Evolutionary conservation across 1,140 invertebrate genomes (phyloP).

Genomic region (Orussus abietinus): DNA sequence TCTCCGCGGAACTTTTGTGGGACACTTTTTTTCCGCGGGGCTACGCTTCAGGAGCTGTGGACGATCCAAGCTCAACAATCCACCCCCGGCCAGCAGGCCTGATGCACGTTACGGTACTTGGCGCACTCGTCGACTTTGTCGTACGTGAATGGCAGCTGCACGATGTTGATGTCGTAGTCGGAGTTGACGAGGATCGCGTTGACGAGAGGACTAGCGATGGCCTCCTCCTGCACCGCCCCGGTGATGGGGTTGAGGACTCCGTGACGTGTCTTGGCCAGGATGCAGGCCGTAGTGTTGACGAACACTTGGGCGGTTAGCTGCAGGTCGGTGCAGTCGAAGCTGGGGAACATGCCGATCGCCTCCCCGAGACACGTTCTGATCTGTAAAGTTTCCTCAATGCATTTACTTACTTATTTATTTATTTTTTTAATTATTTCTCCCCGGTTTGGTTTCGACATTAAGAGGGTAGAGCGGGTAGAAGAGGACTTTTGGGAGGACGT

Average conservation of each 20-base stretch:
- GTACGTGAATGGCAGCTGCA: slow-evolving; percentile 35
- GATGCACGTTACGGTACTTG: slow-evolving; percentile 35
- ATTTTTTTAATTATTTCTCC: neutral
- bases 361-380: slow-evolving; percentile 32
- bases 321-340: slow-evolving; percentile 21
- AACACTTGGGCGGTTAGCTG: slow-evolving; percentile 34
- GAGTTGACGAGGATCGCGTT: slow-evolving; percentile 40
- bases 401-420: neutral
- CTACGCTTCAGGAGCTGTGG: too few relatives aligned
- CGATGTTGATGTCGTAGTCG: slow-evolving; percentile 40
- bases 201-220: slow-evolving; percentile 22
- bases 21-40: too few relatives aligned
- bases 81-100: slow-evolving; percentile 36
- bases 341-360: slow-evolving; percentile 24
- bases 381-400: slow-evolving; percentile 18
- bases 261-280: slow-evolving; percentile 41
- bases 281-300: slow-evolving; percentile 39
- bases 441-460: too few relatives aligned
- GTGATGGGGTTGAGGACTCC: slow-evolving; percentile 36
- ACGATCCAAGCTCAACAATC: slow-evolving; percentile 20
- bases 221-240: slow-evolving; percentile 26
- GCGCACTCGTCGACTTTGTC: slow-evolving; percentile 31
- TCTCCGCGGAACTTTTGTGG: too few relatives aligned
- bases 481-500: too few relatives aligned
- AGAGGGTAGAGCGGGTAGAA: too few relatives aligned